Evolutionary conservation across 2,888 invertebrate genomes (phyloP), one percentile per base, ranked within the genome.

Genomic region (Phortica okadai): DNA sequence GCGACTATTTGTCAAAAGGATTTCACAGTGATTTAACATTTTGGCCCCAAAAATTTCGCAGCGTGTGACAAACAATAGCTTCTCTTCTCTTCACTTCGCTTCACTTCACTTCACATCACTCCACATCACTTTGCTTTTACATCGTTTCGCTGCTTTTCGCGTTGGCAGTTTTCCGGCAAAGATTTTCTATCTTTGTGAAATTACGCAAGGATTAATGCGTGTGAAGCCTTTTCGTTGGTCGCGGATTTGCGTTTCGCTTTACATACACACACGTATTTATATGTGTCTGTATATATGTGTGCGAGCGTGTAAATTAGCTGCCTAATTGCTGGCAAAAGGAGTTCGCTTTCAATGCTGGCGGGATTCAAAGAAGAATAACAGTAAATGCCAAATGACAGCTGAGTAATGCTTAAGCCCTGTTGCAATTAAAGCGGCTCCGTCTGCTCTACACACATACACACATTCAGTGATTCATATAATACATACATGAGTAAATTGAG

Each of bases 281-380:
- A 10, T 45, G 44, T 67, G 21, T 16, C 10, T 64, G 64, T 64
- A 33, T 33, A 41, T 66, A 8, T 66, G 42, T 66, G 66, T 66
- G 16, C 6, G 66, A 21, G 16, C 45, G 69, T 84, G 84, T 82
- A 88, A 85, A 85, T 85, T 88, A 85, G 85, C 88, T 88, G 85
- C 87, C 88, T 85, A 85, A 85, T 85, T 85, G 85, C 88, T 85
- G 88, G 85, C 85, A 85, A 85, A 85, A 86, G 79, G 77, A 81
- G 77, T 77, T 83, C 77, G 82, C 83, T 80, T 79, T 79, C 77
- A 74, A n/a, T 8, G 16, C 21, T n/a, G 25, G 41, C 5, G 14
- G 10, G 64, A 25, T 21, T 33, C 14, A 64, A 64, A 33, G 25
- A 33, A 64, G 64, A 21, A 14, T 25, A 33, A 16, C 69, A 45